These are phyloP conservation scores for Abramis brama DNA, from an alignment of 2,113 vertebrate species.

Conservation along the genomic window DNA sequence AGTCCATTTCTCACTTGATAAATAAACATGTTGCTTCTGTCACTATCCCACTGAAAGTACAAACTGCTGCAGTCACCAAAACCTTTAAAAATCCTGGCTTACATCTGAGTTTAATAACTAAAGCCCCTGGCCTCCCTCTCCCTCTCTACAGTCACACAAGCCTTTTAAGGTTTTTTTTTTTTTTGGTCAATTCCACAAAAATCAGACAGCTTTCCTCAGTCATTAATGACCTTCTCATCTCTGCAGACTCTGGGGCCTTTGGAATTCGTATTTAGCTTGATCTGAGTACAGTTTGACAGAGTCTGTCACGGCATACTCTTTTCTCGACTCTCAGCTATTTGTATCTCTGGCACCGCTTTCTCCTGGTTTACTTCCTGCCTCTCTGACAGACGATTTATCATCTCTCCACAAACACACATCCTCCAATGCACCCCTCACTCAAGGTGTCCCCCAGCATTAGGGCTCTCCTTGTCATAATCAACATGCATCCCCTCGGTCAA, in stretches of 20 bases:
- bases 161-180: too few relatives aligned
- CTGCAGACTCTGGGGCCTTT: background rate
- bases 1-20: background rate
- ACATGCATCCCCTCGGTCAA: background rate
- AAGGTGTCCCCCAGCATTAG: conserved; percentile 30
- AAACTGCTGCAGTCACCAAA: background rate
- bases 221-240: background rate
- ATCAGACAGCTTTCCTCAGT: background rate
- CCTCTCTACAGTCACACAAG: background rate
- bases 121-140: background rate
- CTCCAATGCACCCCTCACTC: conserved; percentile 14
- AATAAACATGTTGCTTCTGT: background rate
- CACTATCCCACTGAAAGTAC: background rate
- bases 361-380: conserved; percentile 1
- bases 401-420: conserved; percentile 20
- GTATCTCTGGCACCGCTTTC: background rate
- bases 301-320: background rate
- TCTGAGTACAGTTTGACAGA: background rate
- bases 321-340: background rate
- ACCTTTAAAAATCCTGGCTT: background rate
- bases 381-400: conserved; percentile 33
- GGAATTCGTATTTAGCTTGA: background rate
- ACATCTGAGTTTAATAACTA: background rate
- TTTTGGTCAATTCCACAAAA: background rate
- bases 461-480: conserved; percentile 16